Percentiles rank a stretch among this genome's conserved stretches.
Evolutionary conservation across 2,113 vertebrate species (phyloP).

Genomic region (Emydura subglobosa): DNA sequence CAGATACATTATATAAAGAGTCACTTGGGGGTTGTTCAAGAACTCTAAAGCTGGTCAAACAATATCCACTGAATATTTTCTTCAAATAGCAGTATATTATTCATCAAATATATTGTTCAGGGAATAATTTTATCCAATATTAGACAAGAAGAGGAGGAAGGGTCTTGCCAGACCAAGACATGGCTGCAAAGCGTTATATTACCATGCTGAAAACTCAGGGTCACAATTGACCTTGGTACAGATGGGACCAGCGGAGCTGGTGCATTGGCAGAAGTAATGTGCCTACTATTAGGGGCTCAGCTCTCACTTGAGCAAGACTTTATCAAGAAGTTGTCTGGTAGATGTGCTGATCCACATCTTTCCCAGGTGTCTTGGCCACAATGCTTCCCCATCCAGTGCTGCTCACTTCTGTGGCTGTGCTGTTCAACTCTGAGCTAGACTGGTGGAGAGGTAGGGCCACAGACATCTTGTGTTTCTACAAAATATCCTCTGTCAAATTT

Average conservation of each 20-base stretch:
- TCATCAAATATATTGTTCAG: not conserved
- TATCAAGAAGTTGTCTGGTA: not conserved
- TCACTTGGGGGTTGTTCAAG: slow-evolving; percentile 25
- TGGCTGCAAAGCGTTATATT: not conserved
- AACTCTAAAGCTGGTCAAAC: slow-evolving; percentile 11
- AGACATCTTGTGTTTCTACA: not conserved
- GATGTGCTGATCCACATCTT: not conserved
- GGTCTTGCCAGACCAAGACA: not conserved
- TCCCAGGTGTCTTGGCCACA: not conserved
- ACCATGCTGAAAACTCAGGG: not conserved
- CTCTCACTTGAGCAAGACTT: not conserved
- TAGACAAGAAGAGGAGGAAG: not conserved
- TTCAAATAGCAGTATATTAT: slow-evolving; percentile 9
- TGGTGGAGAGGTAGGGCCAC: not conserved
- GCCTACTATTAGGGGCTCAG: not conserved
- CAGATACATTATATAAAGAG: slow-evolving; percentile 30
- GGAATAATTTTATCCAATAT: slow-evolving; percentile 5
- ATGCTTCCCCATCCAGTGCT: not conserved
- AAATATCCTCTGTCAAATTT: not conserved
- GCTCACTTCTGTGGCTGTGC: not conserved
- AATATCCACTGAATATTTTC: slow-evolving; percentile 26
- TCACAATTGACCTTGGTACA: not conserved
- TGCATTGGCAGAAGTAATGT: not conserved
- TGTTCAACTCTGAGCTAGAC: not conserved
- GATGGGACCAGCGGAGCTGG: not conserved